A percentile compares a stretch with the other conserved stretches of the same genome.
phyloP scores from a whole-genome alignment of 2,888 invertebrate species.

The Sphaerophoria rueppellii region DNA sequence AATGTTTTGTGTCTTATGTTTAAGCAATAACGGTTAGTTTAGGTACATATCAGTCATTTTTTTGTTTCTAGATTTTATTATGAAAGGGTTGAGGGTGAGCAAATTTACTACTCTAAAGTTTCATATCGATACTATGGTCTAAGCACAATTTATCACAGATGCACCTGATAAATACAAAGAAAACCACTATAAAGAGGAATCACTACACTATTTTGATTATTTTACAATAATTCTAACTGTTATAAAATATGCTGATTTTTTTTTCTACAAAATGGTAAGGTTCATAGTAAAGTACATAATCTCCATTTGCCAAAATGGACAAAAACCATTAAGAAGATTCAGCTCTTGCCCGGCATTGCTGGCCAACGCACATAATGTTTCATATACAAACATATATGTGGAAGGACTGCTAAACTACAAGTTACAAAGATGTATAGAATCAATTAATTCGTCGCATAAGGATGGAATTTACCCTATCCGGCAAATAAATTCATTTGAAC shows the following conservation, averaged over 20 bases:
- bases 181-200: constrained; percentile 39
- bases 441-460: constrained; percentile 78
- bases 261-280: constrained; percentile 74
- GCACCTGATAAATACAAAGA: constrained; percentile 51
- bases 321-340: constrained; percentile 82
- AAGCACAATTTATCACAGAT: constrained; percentile 24
- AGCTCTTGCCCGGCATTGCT: constrained; percentile 79
- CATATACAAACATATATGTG: not conserved
- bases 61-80: constrained; percentile 3
- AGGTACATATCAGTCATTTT: constrained; percentile 16
- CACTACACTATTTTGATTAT: constrained; percentile 52
- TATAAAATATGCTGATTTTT: constrained; percentile 16
- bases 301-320: constrained; percentile 82
- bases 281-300: constrained; percentile 82
- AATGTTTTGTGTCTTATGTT: constrained; percentile 36
- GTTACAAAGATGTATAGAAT: constrained; percentile 71
- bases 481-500: constrained; percentile 77
- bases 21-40: constrained; percentile 29
- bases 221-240: constrained; percentile 17
- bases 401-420: constrained; percentile 54
- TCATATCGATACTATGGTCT: not conserved
- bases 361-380: constrained; percentile 24
- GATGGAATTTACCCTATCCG: constrained; percentile 78
- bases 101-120: constrained; percentile 14
- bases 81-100: constrained; percentile 49